phyloP scores from a whole-genome alignment of 2,113 vertebrate species.

The Clarias macrocephalus region DNA sequence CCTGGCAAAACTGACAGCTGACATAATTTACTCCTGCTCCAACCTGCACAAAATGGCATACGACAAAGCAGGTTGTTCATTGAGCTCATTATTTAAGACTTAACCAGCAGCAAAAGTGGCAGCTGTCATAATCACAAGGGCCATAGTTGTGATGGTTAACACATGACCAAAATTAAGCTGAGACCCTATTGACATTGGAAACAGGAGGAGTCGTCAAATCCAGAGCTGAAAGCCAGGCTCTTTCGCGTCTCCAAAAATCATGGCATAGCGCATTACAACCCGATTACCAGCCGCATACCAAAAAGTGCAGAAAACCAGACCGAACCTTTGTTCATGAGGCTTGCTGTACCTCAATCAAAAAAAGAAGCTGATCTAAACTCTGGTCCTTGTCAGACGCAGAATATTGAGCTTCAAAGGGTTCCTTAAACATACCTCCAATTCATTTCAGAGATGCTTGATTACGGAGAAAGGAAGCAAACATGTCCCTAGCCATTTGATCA shows the following conservation, averaged over 20 bases:
- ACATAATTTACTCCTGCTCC: conserved; percentile 58
- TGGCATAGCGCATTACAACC: conserved; percentile 30
- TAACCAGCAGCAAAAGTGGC: conserved; percentile 60
- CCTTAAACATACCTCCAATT: conserved; percentile 41
- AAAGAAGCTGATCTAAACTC: conserved; percentile 16
- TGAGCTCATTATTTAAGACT: conserved; percentile 60
- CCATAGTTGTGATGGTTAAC: conserved; percentile 67
- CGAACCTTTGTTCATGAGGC: conserved; percentile 34
- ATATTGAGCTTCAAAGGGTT: conserved; percentile 21
- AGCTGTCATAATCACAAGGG: conserved; percentile 62
- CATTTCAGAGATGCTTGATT: conserved; percentile 56
- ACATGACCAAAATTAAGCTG: conserved; percentile 61
- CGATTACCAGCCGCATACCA: conserved; percentile 26
- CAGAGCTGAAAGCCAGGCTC: conserved; percentile 38
- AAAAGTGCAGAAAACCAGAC: conserved; percentile 46
- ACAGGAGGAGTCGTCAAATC: conserved; percentile 35
- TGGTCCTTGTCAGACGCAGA: conserved; percentile 28
- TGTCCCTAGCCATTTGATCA: conserved; percentile 65
- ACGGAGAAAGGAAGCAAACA: conserved; percentile 41
- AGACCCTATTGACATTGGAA: conserved; percentile 50
- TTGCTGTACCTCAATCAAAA: conserved; percentile 14
- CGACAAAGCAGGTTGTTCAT: conserved; percentile 63
- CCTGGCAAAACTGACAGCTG: conserved; percentile 57
- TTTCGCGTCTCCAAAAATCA: conserved; percentile 25
- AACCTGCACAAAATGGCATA: conserved; percentile 60